phyloP scores from a whole-genome alignment of 92 coral and sea anemone species.

The Epizoanthus scotinus region DNA sequence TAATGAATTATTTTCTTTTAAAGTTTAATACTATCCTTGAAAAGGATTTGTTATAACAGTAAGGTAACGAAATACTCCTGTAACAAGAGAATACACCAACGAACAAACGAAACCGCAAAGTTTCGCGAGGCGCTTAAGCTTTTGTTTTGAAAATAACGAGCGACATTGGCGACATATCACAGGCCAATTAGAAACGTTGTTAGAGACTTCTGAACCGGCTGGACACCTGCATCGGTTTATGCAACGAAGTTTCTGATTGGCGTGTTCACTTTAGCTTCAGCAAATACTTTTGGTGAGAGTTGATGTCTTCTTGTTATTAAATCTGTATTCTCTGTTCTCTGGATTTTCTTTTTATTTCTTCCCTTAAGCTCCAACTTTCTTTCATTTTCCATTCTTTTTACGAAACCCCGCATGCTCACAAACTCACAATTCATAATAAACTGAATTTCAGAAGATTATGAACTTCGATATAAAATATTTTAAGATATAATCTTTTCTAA shows the following conservation, averaged over 20 bases:
- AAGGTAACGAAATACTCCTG: neutral
- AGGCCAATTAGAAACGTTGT: constrained; percentile 23
- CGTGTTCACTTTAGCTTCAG: neutral
- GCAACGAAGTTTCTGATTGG: constrained; percentile 60
- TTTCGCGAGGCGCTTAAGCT: neutral
- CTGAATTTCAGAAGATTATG: neutral
- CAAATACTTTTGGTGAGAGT: constrained; percentile 1
- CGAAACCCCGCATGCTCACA: neutral
- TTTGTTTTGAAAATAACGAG: constrained; percentile 23
- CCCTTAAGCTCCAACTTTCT: neutral
- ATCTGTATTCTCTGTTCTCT: neutral
- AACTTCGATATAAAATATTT: neutral
- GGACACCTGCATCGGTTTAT: constrained; percentile 68
- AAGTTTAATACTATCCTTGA: neutral
- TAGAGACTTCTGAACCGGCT: constrained; percentile 27
- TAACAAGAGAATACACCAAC: neutral
- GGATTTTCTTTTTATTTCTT: neutral
- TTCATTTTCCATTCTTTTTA: neutral
- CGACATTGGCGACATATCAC: neutral
- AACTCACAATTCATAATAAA: neutral
- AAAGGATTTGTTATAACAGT: neutral
- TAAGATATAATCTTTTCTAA: neutral
- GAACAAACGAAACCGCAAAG: constrained; percentile 23
- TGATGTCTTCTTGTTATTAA: neutral
- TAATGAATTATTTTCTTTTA: neutral